These are phyloP conservation scores for Pseudomyrmex concolor DNA, from an alignment of 1,140 invertebrate species.

Conservation along the genomic window DNA sequence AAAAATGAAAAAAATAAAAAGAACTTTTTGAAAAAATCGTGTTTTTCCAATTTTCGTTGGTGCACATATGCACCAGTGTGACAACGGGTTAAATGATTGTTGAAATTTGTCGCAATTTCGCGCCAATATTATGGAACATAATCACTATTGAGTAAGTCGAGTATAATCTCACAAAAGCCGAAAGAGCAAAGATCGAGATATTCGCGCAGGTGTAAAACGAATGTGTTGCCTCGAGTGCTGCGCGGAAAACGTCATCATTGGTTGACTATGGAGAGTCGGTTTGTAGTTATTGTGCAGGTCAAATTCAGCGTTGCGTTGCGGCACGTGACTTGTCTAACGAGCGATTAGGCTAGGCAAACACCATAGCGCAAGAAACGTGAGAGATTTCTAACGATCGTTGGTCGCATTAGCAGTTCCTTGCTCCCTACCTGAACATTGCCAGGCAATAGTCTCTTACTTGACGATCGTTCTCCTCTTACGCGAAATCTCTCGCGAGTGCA, in stretches of 20 bases:
- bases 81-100: background rate
- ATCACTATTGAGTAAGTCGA: background rate
- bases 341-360: slow-evolving; percentile 47
- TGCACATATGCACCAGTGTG: no score
- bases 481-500: slow-evolving; percentile 54
- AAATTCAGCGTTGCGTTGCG: slow-evolving; percentile 31
- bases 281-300: slow-evolving; percentile 18
- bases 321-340: slow-evolving; percentile 59
- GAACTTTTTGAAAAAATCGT: no score
- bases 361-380: slow-evolving; percentile 49
- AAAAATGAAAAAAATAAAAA: no score
- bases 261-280: background rate
- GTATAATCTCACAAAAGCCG: background rate
- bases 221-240: background rate
- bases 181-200: slow-evolving; percentile 18
- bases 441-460: slow-evolving; percentile 33
- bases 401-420: slow-evolving; percentile 56
- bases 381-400: slow-evolving; percentile 53
- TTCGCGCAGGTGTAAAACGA: background rate
- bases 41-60: no score
- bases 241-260: background rate
- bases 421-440: slow-evolving; percentile 22
- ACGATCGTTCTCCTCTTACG: slow-evolving; percentile 37
- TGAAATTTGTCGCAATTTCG: background rate
- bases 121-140: background rate